Evolutionary conservation across 2,888 invertebrate genomes (phyloP).

Genomic region (Ryuthela nishihirai): DNA sequence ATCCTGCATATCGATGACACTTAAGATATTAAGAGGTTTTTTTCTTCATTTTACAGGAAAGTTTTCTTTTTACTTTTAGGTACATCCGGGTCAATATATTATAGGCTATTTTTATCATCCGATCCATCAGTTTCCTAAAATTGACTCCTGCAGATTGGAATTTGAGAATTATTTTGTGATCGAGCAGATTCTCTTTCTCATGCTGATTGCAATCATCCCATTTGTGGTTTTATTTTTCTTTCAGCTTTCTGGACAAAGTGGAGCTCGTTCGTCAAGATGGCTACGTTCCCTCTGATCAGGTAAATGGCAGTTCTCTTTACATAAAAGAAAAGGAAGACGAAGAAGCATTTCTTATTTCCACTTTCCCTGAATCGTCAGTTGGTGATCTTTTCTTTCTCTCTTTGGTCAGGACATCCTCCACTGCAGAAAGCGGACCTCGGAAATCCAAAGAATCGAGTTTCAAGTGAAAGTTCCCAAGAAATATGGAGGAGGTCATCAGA

Average conservation of each 20-base stretch:
- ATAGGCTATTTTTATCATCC: no score
- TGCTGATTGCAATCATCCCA: no score
- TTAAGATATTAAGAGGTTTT: no score
- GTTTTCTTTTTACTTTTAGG: neutral
- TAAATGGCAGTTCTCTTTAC: no score
- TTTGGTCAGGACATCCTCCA: conserved; percentile 64
- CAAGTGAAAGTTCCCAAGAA: conserved; percentile 65
- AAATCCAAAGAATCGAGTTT: conserved; percentile 71
- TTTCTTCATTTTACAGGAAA: neutral
- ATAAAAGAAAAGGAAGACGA: no score
- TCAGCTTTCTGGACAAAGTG: conserved; percentile 70
- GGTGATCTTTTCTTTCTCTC: no score
- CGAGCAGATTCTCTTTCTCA: no score
- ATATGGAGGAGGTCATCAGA: conserved; percentile 65
- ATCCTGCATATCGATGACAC: no score
- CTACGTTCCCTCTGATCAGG: conserved; percentile 65
- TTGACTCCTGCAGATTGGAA: no score
- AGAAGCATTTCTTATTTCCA: no score
- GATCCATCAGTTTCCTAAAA: no score
- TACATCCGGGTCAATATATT: neutral
- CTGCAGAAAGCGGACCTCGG: conserved; percentile 68
- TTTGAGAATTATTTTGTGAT: no score
- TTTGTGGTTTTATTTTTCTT: conserved; percentile 45
- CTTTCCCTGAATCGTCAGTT: neutral
- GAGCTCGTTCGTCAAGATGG: conserved; percentile 61